Conservation (phyloP, 2,888 invertebrate species). For the Nycteola revayana region DNA sequence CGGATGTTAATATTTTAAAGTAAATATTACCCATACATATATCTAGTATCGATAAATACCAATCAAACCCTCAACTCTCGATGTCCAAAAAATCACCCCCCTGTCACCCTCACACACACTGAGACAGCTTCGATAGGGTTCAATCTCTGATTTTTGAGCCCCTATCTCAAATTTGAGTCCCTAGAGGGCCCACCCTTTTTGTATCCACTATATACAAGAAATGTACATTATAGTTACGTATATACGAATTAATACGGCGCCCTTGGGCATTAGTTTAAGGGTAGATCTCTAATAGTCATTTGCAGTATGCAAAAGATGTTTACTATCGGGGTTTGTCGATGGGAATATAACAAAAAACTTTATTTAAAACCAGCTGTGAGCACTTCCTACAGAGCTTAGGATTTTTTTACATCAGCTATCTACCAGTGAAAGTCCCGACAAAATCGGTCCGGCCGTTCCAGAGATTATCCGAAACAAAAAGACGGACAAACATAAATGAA, state of each 20-base stretch:
- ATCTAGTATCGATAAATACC: no score
- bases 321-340: no score
- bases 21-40: no score
- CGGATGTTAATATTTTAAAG: no score
- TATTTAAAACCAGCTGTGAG: no score
- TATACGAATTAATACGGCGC: constrained; percentile 56
- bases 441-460: no score
- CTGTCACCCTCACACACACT: constrained; percentile 37
- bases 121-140: constrained; percentile 33
- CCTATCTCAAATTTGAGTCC: constrained; percentile 64
- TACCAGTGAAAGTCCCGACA: no score
- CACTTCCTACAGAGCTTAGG: no score
- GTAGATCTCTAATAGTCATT: constrained; percentile 6
- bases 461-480: no score
- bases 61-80: constrained; percentile 26
- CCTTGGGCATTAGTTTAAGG: constrained; percentile 39
- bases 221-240: constrained; percentile 59
- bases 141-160: constrained; percentile 63
- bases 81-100: constrained; percentile 36
- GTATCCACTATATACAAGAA: constrained; percentile 46
- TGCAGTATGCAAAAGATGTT: neutral
- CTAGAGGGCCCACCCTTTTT: constrained; percentile 61
- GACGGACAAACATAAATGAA: no score
- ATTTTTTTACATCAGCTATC: no score
- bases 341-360: no score